Base-by-base conservation (phyloP, 1,140 invertebrate species). In the Odontomachus brunneus region DNA sequence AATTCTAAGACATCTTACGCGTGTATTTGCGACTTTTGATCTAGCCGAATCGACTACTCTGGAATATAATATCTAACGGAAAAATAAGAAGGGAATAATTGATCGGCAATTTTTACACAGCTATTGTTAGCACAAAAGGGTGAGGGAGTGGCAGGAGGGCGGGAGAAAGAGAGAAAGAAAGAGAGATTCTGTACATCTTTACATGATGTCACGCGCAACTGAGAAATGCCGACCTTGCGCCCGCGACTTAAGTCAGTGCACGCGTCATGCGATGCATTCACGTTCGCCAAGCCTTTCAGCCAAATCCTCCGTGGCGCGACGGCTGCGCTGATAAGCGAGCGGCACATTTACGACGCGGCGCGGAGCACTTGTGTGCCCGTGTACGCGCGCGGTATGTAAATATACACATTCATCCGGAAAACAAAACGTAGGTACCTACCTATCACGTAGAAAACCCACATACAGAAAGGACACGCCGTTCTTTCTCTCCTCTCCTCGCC, bases 191-290 rank as follows among this genome's bases (percentile, higher is more conserved):
- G 2, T 74, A 26, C 73, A 85, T 62, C 82, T 81, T 71, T 88
- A 82, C 84, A 87, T 86, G 87, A 89, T 89, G 84, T 88, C 87
- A 89, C 85, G 75, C 84, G 57, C 86, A 81, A 84, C 81, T 89
- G 86, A 88, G 86, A 89, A 88, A 89, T 88, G 84, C 86, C 87
- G 87, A 89, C 87, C 87, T 89, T 89, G 87, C 84, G 87, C 62
- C 84, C 59, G 81, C 65, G 60, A 55, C 75, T 86, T 69, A 86
- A 89, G 86, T 89, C 87, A 89, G 87, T 89, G 86, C 86, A 86
- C 88, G 86, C 84, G 85, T 89, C 89, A 89, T 87, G 85, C 69
- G 82, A 89, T 89, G 88, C 88, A 89, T 89, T 86, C 76, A 89
- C 86, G 86, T 88, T 89, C 84, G 85, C 88, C 87, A 89, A 84